phyloP scores from a whole-genome alignment of 2,113 vertebrate genomes.

The Caranx ignobilis region DNA sequence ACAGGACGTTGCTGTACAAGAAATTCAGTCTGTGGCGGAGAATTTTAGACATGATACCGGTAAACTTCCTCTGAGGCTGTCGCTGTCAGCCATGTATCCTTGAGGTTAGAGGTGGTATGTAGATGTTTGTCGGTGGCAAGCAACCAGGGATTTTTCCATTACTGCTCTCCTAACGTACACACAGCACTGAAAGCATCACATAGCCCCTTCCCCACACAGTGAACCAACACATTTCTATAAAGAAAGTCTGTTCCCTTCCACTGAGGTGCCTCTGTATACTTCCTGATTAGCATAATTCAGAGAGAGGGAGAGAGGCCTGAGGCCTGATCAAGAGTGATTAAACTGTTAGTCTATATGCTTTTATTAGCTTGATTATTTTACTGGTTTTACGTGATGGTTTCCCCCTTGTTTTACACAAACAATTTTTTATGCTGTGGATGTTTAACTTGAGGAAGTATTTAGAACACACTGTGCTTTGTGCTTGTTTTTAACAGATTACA shows the following conservation, averaged over 20 bases:
- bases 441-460: background rate
- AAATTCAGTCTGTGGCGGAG: background rate
- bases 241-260: constrained; percentile 71
- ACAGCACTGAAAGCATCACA: constrained; percentile 51
- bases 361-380: background rate
- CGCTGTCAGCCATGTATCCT: constrained; percentile 17
- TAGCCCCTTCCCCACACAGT: constrained; percentile 31
- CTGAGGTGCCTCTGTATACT: constrained; percentile 75
- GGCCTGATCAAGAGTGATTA: constrained; percentile 11
- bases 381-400: background rate
- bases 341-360: background rate
- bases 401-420: background rate
- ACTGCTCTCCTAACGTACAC: constrained; percentile 54
- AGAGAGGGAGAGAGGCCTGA: constrained; percentile 6
- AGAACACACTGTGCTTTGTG: constrained; percentile 19
- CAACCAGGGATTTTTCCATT: constrained; percentile 62
- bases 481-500: constrained; percentile 87
- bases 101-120: constrained; percentile 27
- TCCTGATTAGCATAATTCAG: constrained; percentile 52
- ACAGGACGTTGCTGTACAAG: constrained; percentile 3
- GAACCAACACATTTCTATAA: constrained; percentile 69
- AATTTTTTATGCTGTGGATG: background rate
- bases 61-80: constrained; percentile 14
- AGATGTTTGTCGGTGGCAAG: constrained; percentile 39
- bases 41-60: constrained; percentile 22